A percentile compares a stretch with the other conserved stretches of the same genome.
phyloP scores from a whole-genome alignment of 2,797 vertebrate genomes.

The Rhinogobio ventralis region DNA sequence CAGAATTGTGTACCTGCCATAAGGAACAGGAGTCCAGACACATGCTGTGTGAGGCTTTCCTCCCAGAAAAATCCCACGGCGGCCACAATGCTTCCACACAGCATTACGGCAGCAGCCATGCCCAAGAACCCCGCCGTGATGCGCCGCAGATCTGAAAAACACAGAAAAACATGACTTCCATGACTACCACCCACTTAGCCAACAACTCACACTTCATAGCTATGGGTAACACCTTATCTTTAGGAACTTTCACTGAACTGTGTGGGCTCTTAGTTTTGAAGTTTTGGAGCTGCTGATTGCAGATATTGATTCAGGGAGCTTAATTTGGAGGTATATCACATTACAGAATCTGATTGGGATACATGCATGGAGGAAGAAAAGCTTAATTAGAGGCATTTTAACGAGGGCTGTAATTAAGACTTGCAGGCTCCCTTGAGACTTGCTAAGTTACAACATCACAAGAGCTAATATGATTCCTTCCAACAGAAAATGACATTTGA shows the following conservation, averaged over 20 bases:
- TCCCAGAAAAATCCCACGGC: constrained; percentile 88
- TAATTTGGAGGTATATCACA: constrained; percentile 5
- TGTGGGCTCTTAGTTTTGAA: constrained; percentile 33
- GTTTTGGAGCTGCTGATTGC: constrained; percentile 4
- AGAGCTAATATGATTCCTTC: constrained; percentile 46
- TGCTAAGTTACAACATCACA: constrained; percentile 15
- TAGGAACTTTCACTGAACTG: constrained; percentile 44
- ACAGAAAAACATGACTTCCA: constrained; percentile 50
- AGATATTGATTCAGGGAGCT: not conserved
- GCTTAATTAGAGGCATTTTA: constrained; percentile 35
- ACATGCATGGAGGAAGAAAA: constrained; percentile 68
- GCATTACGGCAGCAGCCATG: constrained; percentile 84
- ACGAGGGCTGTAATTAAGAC: constrained; percentile 31
- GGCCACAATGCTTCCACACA: constrained; percentile 83
- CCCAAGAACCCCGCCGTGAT: constrained; percentile 85
- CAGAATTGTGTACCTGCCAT: constrained; percentile 82
- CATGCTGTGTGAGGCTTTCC: constrained; percentile 85
- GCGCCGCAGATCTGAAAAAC: constrained; percentile 78
- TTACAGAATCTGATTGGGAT: not conserved
- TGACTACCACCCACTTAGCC: constrained; percentile 64
- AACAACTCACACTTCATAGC: constrained; percentile 45
- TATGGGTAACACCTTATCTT: constrained; percentile 50
- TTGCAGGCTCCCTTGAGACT: constrained; percentile 24
- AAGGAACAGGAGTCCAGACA: constrained; percentile 86
- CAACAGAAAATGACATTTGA: constrained; percentile 45